These are phyloP conservation scores for Sebastes cheni DNA, from an alignment of 2,797 vertebrate species.

Conservation along the genomic window DNA sequence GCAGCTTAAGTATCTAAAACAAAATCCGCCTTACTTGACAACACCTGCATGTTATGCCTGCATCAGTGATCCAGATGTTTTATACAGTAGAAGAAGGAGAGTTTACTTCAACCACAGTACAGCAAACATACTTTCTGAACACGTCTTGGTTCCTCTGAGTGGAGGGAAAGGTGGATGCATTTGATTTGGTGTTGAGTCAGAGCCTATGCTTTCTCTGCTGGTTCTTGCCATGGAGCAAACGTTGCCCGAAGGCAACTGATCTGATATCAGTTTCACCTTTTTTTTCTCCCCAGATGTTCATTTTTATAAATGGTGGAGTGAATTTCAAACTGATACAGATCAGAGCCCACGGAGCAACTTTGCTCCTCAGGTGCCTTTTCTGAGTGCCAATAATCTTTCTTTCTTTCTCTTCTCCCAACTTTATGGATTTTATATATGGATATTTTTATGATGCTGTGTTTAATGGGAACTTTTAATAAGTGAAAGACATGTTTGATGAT, in stretches of 20 bases:
- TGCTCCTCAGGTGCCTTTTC: slow-evolving; percentile 25
- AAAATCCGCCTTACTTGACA: background rate
- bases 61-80: background rate
- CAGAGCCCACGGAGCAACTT: slow-evolving; percentile 41
- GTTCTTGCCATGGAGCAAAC: slow-evolving; percentile 29
- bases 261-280: slow-evolving; percentile 33
- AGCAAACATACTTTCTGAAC: background rate
- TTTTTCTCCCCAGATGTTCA: background rate
- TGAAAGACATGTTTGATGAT: background rate
- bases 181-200: slow-evolving; percentile 45
- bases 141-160: background rate
- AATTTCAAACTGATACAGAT: slow-evolving; percentile 46
- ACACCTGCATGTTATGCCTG: background rate
- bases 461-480: background rate
- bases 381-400: slow-evolving; percentile 54
- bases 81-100: background rate
- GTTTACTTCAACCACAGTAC: background rate
- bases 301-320: background rate
- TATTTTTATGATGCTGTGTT: slow-evolving; percentile 11
- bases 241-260: slow-evolving; percentile 45
- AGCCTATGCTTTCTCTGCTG: slow-evolving; percentile 36
- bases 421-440: background rate
- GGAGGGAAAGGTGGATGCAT: slow-evolving; percentile 70
- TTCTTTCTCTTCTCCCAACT: background rate
- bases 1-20: background rate